Conservation (phyloP, 2,113 vertebrate species). For the Epinephelus fuscoguttatus region DNA sequence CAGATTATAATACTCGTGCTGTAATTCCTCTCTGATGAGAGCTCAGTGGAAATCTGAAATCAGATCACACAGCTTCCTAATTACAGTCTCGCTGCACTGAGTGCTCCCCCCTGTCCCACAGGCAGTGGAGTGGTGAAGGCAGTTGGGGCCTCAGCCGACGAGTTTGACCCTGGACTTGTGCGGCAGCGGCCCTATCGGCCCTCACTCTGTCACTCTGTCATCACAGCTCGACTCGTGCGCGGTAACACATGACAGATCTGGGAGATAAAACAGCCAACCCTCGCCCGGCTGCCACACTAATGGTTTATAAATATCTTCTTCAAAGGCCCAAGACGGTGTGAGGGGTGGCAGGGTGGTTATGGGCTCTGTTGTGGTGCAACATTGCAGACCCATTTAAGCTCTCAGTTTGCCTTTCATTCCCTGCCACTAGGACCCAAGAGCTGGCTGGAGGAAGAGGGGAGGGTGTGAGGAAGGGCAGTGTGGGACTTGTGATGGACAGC, state of each 20-base stretch:
- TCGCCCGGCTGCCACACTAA: constrained; percentile 71
- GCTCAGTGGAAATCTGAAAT: constrained; percentile 76
- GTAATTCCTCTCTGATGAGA: constrained; percentile 67
- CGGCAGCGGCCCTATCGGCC: constrained; percentile 34
- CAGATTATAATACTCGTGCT: constrained; percentile 66
- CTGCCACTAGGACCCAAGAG: constrained; percentile 61
- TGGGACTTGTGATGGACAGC: constrained; percentile 72
- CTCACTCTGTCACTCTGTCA: constrained; percentile 67
- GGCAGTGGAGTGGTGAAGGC: constrained; percentile 41
- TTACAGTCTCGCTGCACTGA: constrained; percentile 71
- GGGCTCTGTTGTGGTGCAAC: constrained; percentile 67
- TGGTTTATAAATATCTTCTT: constrained; percentile 84
- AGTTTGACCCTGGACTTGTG: constrained; percentile 33
- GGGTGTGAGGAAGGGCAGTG: constrained; percentile 12
- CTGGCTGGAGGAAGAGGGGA: background rate
- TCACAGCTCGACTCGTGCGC: constrained; percentile 40
- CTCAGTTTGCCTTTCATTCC: constrained; percentile 68
- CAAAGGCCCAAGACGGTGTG: constrained; percentile 68
- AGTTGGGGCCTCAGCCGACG: background rate
- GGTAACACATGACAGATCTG: constrained; percentile 74
- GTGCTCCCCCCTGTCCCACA: constrained; percentile 51
- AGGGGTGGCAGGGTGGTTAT: constrained; percentile 63
- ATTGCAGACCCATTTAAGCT: constrained; percentile 74
- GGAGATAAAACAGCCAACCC: constrained; percentile 75
- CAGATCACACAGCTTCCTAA: constrained; percentile 80